Percentiles rank a stretch among this genome's conserved stretches.
Conservation (phyloP, 2,888 invertebrate species). For the Leptura quadrifasciata region DNA sequence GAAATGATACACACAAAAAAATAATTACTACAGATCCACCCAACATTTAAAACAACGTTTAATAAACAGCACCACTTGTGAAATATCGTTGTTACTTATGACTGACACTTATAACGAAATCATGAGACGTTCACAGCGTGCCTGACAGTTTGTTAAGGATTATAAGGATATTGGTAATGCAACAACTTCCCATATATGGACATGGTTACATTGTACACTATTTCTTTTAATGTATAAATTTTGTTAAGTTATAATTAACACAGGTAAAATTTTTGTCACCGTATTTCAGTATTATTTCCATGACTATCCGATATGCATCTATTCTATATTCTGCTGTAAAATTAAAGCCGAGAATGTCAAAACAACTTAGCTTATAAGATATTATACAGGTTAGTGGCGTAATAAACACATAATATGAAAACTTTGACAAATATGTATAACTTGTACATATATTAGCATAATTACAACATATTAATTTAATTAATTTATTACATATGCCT, state of each 20-base stretch:
- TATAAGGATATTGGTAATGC: constrained; percentile 32
- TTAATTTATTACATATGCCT: not conserved
- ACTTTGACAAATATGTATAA: not conserved
- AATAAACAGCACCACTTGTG: not conserved
- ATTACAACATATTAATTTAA: not conserved
- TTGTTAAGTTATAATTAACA: constrained; percentile 26
- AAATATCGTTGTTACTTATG: constrained; percentile 1
- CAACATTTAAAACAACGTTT: not conserved
- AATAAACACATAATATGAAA: not conserved
- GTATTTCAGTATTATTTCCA: constrained; percentile 1
- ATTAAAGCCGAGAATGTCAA: not conserved
- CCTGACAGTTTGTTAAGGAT: constrained; percentile 30
- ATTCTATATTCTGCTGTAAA: not conserved
- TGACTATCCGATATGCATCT: constrained; percentile 7
- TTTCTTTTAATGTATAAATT: constrained; percentile 36
- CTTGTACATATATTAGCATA: not conserved
- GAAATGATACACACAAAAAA: not conserved
- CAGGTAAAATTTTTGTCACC: not conserved
- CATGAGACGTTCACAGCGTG: constrained; percentile 11
- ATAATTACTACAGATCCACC: not conserved
- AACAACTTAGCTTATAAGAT: not conserved
- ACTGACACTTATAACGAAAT: constrained; percentile 7
- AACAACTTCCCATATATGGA: constrained; percentile 39
- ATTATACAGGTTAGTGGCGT: not conserved
- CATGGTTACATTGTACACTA: constrained; percentile 29